These are phyloP conservation scores for Acrossocheilus fasciatus DNA, from an alignment of 2,797 vertebrate genomes.

Conservation along the genomic window DNA sequence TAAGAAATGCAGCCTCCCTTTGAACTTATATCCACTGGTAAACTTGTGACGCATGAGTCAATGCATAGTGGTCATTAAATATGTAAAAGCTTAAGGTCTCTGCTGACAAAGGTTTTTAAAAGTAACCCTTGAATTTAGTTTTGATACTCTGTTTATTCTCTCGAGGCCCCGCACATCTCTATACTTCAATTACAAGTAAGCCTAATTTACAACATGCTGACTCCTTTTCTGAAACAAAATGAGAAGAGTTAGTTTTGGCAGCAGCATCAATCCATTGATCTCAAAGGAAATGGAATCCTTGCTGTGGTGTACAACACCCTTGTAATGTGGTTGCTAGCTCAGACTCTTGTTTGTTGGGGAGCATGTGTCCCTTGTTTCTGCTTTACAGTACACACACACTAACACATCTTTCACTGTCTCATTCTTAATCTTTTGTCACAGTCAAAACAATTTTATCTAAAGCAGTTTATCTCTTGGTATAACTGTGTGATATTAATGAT, in stretches of 20 bases:
- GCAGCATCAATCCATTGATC: constrained; percentile 42
- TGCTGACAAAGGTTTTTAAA: neutral
- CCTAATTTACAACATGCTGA: constrained; percentile 26
- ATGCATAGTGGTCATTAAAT: neutral
- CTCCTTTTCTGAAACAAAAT: constrained; percentile 34
- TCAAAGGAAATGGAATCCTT: constrained; percentile 45
- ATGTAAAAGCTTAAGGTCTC: neutral
- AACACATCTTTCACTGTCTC: neutral
- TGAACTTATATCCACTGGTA: neutral
- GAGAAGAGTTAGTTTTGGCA: constrained; percentile 33
- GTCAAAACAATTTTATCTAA: neutral
- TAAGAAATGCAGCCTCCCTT: neutral
- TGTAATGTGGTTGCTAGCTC: constrained; percentile 8
- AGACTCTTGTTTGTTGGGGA: neutral
- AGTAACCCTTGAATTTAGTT: constrained; percentile 3
- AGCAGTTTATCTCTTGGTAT: neutral
- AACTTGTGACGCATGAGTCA: neutral
- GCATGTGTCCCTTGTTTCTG: constrained; percentile 12
- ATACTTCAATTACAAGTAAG: constrained; percentile 23
- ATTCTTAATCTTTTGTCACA: constrained; percentile 4
- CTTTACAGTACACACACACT: neutral
- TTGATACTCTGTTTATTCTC: constrained; percentile 11
- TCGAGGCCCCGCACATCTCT: neutral
- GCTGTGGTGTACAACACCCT: constrained; percentile 22
- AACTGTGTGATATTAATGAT: constrained; percentile 9